Evolutionary conservation across 2,888 invertebrate genomes (phyloP), one percentile per base, ranked within the genome.

Genomic region (Drosophila atroscutellata): DNA sequence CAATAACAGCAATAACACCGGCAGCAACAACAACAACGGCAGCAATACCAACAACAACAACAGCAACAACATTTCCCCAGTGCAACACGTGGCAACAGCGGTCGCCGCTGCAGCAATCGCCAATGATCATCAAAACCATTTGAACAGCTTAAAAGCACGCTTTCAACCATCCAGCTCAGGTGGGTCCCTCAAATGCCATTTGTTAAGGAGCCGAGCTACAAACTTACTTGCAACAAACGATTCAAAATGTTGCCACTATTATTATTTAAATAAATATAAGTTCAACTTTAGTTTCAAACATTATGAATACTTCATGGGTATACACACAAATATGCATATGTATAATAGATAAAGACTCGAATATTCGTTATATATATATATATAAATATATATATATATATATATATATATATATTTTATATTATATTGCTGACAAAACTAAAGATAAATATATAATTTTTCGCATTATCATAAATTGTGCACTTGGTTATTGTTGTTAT

Each of bases 21-120:
- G 3, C 58, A 70, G 28, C 39, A 61, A 11, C 37, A 66, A 2
- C 51, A 65, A 4, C 37, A 66, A 2, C 61, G 60, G 4, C 55
- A 70, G 0, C 39, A 68, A 9, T 32, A 62, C 3, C 20, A 81
- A 28, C 39, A 74, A 8, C 50, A 77, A 2, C 57, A 84, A 15
- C 60, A 84, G 13, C 60, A 84, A 9, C 58, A 83, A 57, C 7
- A 80, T 64, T 20, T 66, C 86, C 39, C 82, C 88, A 0, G 92
- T 83, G 79, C 92, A 91, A 81, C 91, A 92, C 75, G 91, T 91
- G 71, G 92, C 91, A 72, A 91, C 87, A 72, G 91, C 88, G 5
- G 90, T 89, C 18, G 92, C 92, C 26, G 92, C 92, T 4, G 91
- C 89, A 3, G 87, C 90, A 7, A 90, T 91, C 59, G 91, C 89